Percentiles rank a stretch among this genome's conserved stretches.
These are phyloP conservation scores for Fragum fragum DNA, from an alignment of 2,888 invertebrate genomes.

Conservation along the genomic window DNA sequence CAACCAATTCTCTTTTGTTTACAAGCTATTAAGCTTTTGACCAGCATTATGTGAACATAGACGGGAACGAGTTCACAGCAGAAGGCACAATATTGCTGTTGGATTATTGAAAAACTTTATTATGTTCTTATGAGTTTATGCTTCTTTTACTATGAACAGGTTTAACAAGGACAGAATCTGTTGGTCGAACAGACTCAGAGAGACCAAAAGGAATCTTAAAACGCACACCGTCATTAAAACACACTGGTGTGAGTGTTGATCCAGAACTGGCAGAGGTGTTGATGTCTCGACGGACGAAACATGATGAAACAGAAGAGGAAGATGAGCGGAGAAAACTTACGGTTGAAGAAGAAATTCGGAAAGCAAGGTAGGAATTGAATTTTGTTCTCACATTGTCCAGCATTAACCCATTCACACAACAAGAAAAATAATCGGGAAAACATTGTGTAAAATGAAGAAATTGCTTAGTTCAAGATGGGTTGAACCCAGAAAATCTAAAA, in stretches of 20 bases:
- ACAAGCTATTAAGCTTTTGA: no score
- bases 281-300: slow-evolving; percentile 69
- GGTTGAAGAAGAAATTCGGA: slow-evolving; percentile 75
- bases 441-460: no score
- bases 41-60: no score
- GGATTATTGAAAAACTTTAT: no score
- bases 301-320: slow-evolving; percentile 69
- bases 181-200: slow-evolving; percentile 70
- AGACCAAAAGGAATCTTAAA: slow-evolving; percentile 80
- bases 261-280: slow-evolving; percentile 77
- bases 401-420: no score
- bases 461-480: no score
- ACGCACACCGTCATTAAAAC: slow-evolving; percentile 76
- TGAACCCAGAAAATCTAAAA: no score
- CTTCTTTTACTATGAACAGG: not conserved
- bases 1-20: no score
- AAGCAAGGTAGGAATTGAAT: slow-evolving; percentile 71
- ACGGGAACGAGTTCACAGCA: no score
- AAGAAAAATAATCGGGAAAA: no score
- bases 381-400: no score
- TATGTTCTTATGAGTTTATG: not conserved
- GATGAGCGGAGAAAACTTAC: slow-evolving; percentile 60
- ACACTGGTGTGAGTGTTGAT: slow-evolving; percentile 74
- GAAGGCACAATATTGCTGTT: no score
- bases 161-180: slow-evolving; percentile 68